Base-by-base conservation (phyloP, 2,888 invertebrate species). In the Gibbula magus region DNA sequence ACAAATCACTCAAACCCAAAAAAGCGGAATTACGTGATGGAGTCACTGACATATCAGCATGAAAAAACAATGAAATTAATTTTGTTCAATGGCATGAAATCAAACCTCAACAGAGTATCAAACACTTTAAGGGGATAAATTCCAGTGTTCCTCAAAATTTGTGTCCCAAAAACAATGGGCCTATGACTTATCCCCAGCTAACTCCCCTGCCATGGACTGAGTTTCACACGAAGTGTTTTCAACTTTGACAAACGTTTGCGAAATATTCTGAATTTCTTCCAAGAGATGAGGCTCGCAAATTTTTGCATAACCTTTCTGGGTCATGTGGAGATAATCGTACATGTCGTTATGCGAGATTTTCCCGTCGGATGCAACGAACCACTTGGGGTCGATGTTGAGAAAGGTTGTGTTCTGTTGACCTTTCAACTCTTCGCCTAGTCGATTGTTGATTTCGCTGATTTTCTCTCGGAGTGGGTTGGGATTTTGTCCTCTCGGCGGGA, bases 271-370 rank as follows among this genome's bases (percentile, higher is more conserved):
- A 39, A 92, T 86, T 83, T 91, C 89, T 25, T 93, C 92, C 54
- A 92, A 83, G 7, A 93, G 83, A 8, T 35, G 35, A 0, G 92
- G 91, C 54, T 93, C 92, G 61, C 88, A 88, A 5, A 92, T 81
- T 93, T 97, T 97, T 90, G 95, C 95, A 93, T 97, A 97, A 78
- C 97, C 98, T 93, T 96, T 82, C 3, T 97, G 97, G 1, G 97
- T 97, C 81, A 97, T 94, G 91, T 97, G 96, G 75, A 97, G 95
- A 93, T 97, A 98, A 93, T 98, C 98, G 91, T 96, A 96, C 96
- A 98, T 96, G 92, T 98, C 97, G 90, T 96, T 96, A 91, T 96
- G 97, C 91, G 96, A 96, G 81, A 98, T 97, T 67, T 95, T 95
- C 2, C 96, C 93, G 73, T 93, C 92, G 0, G 87, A 75, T 74